These are phyloP conservation scores for Apodemus sylvaticus DNA, from an alignment of 2,113 vertebrate genomes.

Conservation along the genomic window DNA sequence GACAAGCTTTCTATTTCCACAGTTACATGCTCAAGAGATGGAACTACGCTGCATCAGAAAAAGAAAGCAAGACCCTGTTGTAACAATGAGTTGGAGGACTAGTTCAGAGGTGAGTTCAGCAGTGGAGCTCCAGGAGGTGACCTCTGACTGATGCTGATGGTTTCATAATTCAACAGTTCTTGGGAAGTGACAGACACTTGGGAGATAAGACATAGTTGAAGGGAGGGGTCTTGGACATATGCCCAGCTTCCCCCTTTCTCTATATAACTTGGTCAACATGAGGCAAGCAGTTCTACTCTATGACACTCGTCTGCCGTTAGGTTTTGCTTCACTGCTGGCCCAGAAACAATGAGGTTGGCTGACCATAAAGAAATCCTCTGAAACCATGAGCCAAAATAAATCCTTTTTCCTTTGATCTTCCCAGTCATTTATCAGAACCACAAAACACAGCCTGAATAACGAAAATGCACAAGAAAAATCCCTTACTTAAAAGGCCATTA, in stretches of 20 bases:
- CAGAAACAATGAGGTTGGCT: neutral
- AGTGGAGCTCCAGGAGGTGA: neutral
- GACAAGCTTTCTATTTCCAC: neutral
- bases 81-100: too few relatives aligned
- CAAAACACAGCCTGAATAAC: neutral
- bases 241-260: neutral
- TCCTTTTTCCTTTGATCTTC: neutral
- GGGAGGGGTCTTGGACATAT: neutral
- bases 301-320: neutral
- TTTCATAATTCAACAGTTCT: neutral
- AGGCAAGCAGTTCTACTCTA: neutral
- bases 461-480: neutral
- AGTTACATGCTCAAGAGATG: slow-evolving; percentile 27
- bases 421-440: neutral
- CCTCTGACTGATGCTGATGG: neutral
- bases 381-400: neutral
- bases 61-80: neutral
- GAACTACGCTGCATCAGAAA: neutral
- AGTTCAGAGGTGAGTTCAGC: neutral
- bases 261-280: neutral
- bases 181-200: neutral
- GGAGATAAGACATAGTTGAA: neutral
- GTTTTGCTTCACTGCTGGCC: neutral
- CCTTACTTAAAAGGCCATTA: slow-evolving; percentile 31
- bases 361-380: neutral